Percentiles rank a stretch among this genome's conserved stretches.
phyloP scores from a whole-genome alignment of 2,888 invertebrate species.

The Trimorus sp. region DNA sequence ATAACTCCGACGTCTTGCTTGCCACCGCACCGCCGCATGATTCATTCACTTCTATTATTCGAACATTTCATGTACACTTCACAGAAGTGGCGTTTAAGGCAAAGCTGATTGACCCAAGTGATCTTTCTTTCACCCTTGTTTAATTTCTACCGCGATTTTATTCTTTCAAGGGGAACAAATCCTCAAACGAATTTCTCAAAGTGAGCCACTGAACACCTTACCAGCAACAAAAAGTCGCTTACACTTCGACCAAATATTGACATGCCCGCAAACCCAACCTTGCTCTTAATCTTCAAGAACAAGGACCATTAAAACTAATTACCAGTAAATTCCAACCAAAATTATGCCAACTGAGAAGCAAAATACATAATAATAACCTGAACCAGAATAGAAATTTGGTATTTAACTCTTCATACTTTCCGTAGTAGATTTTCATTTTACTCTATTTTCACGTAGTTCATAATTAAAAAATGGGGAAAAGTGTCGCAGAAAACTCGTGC shows the following conservation, averaged over 20 bases:
- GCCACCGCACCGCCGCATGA: too few relatives aligned
- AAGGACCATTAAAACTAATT: too few relatives aligned
- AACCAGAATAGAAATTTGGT: too few relatives aligned
- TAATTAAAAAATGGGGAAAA: too few relatives aligned
- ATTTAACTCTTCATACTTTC: too few relatives aligned
- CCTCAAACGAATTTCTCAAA: constrained; percentile 30
- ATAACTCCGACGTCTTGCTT: background rate
- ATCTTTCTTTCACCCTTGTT: constrained; percentile 45
- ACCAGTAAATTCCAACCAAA: too few relatives aligned
- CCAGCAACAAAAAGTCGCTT: constrained; percentile 23
- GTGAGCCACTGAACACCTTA: constrained; percentile 23
- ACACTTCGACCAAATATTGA: background rate
- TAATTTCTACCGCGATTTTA: constrained; percentile 34
- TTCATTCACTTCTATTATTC: background rate
- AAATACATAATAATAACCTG: too few relatives aligned
- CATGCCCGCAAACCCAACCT: background rate
- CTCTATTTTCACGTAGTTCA: too few relatives aligned
- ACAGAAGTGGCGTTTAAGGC: constrained; percentile 14
- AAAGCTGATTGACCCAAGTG: constrained; percentile 30
- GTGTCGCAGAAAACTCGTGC: too few relatives aligned
- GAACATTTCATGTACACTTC: constrained; percentile 25
- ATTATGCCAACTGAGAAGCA: too few relatives aligned
- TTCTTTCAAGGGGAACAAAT: constrained; percentile 32
- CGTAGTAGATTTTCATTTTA: too few relatives aligned
- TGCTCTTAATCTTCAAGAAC: too few relatives aligned